Evolutionary conservation across 2,113 vertebrate genomes (phyloP), one percentile per base, ranked within the genome.

Genomic region (Prionailurus bengalensis): DNA sequence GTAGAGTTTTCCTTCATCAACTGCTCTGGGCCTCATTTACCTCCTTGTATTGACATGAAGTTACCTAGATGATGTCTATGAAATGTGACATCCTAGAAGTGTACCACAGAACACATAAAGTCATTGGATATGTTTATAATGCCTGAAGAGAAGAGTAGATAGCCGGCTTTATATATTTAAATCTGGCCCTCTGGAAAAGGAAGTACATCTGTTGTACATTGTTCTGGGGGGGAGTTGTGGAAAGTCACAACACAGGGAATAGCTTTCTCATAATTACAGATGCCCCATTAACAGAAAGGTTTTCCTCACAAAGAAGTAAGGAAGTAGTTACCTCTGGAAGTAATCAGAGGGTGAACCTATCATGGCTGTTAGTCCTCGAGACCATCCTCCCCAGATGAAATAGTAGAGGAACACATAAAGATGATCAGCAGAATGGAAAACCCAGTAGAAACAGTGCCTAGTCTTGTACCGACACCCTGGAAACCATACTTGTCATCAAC

Each of bases 161-260:
- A 51, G 8, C 14, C 53, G 8, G 79, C 33, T 79, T 84, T 83
- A 21, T 61, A 14, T 25, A 61, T 85, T 92, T 92, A 92, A 95
- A 68, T 68, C 13, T 61, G 5, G 21, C 12, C 10, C 17, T 91
- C 65, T 80, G 14, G 66, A 36, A 84, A 84, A 76, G 31, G 14
- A 92, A 89, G 14, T 55, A 71, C 2, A 15, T 89, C 2, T 76
- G 27, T 48, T 68, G 65, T 16, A 16, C 23, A 91, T 68, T 81
- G 23, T 53, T 70, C 71, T 84, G 66, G 51, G 94, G 51, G 48
- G 48, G 74, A 63, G 25, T 73, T 83, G 86, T 83, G 25, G 65
- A 95, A 90, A 95, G 23, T 91, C 90, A 86, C 79, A 66, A 92
- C 27, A 27, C 16, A 84, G 19, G 29, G 33, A 73, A 73, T 93